Evolutionary conservation across 2,797 vertebrate genomes (phyloP).

Genomic region (Lophotriccus pileatus): DNA sequence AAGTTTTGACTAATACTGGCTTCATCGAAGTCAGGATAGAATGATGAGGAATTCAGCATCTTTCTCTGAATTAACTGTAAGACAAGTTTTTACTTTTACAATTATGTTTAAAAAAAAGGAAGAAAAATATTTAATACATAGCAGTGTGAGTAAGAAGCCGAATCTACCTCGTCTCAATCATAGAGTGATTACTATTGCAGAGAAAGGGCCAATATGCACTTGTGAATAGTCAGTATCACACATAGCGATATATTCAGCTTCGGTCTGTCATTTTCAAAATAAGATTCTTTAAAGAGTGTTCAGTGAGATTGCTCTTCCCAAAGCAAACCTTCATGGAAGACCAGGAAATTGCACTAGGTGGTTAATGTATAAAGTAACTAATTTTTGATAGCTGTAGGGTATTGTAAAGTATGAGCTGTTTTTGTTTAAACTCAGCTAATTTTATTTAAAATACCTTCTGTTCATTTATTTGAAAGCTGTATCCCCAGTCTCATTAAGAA

Average conservation of each 20-base stretch:
- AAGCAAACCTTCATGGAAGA: neutral
- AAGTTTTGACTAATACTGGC: neutral
- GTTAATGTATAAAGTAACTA: neutral
- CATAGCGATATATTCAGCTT: rapidly evolving
- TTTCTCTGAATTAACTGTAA: neutral
- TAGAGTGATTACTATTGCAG: neutral
- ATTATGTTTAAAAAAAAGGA: neutral
- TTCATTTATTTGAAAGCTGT: slow-evolving; percentile 16
- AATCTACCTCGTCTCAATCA: neutral
- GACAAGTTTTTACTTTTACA: neutral
- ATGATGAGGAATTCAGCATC: neutral
- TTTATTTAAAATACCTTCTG: slow-evolving; percentile 36
- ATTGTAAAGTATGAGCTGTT: neutral
- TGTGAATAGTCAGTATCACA: neutral
- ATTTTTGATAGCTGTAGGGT: slow-evolving; percentile 3
- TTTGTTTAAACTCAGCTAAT: slow-evolving; percentile 21
- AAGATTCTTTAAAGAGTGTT: neutral
- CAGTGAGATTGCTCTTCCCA: neutral
- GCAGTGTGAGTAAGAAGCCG: neutral
- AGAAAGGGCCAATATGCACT: neutral
- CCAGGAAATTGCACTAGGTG: neutral
- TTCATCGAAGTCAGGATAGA: neutral
- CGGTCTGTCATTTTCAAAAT: neutral
- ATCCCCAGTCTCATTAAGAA: slow-evolving; percentile 13
- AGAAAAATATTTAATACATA: neutral